A percentile compares a stretch with the other conserved stretches of the same genome.
Conservation (phyloP, 2,113 vertebrate genomes). For the Hippocampus abdominalis region DNA sequence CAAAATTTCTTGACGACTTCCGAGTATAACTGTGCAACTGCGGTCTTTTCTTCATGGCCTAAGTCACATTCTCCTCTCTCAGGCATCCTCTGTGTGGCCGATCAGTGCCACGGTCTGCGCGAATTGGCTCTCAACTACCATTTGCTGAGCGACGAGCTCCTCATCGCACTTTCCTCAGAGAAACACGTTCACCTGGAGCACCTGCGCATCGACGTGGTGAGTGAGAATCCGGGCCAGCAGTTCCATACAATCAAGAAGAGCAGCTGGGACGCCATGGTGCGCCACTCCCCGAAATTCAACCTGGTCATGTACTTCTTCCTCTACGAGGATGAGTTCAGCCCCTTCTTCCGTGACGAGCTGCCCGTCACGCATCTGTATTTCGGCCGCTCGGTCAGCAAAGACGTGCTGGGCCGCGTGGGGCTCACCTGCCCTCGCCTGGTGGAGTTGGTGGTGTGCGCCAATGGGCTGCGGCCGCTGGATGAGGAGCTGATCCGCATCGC, state of each 20-base stretch:
- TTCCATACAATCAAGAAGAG: slow-evolving; percentile 93
- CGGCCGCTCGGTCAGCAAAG: slow-evolving; percentile 92
- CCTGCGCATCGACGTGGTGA: slow-evolving; percentile 93
- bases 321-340: slow-evolving; percentile 93
- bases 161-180: slow-evolving; percentile 90
- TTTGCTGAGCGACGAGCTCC: slow-evolving; percentile 86
- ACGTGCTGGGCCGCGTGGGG: slow-evolving; percentile 91
- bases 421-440: slow-evolving; percentile 90
- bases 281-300: slow-evolving; percentile 93
- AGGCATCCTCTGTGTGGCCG: slow-evolving; percentile 78
- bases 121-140: slow-evolving; percentile 93
- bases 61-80: not conserved
- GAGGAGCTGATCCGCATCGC: slow-evolving; percentile 95
- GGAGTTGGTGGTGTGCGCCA: slow-evolving; percentile 94
- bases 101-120: slow-evolving; percentile 93
- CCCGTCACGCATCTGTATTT: slow-evolving; percentile 94
- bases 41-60: not conserved
- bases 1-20: not conserved
- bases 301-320: slow-evolving; percentile 98
- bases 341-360: slow-evolving; percentile 89
- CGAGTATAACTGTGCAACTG: not conserved
- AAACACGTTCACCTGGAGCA: slow-evolving; percentile 93
- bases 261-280: slow-evolving; percentile 97
- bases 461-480: slow-evolving; percentile 88
- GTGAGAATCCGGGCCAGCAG: slow-evolving; percentile 90